A percentile compares a stretch with the other conserved stretches of the same genome.
Conservation (phyloP, 2,888 invertebrate species). For the Apamea epomidion region DNA sequence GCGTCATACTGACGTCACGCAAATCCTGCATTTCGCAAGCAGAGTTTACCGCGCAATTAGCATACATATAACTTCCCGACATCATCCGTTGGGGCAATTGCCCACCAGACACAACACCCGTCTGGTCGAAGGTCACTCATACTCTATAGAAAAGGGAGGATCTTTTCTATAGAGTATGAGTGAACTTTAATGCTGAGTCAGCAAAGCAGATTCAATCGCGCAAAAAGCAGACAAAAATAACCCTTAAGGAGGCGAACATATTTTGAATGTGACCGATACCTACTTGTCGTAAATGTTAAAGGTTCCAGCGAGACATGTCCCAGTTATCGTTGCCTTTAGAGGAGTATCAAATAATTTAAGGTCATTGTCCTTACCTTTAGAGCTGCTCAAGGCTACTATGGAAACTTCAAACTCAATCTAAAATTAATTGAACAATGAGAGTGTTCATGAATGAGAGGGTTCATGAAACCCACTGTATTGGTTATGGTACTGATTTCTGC, state of each 20-base stretch:
- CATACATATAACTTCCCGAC: no score
- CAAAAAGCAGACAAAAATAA: not conserved
- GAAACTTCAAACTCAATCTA: not conserved
- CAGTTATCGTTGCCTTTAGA: conserved; percentile 1
- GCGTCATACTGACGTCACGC: no score
- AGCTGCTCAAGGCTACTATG: not conserved
- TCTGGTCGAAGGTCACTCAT: no score
- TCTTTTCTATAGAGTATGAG: no score
- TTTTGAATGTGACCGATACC: not conserved
- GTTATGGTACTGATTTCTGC: not conserved
- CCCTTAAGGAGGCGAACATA: not conserved
- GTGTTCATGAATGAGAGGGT: no score
- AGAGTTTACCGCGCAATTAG: no score
- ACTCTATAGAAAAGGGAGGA: no score
- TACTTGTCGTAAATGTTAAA: conserved; percentile 3
- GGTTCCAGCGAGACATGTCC: not conserved
- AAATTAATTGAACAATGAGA: not conserved
- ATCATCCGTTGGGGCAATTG: no score
- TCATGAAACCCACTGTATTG: not conserved
- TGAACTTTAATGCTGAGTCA: no score
- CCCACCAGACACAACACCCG: no score
- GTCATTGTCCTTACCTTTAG: not conserved
- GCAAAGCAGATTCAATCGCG: not conserved
- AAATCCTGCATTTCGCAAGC: no score
- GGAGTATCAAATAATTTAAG: not conserved